These are phyloP conservation scores for Vicugna pacos DNA, from an alignment of 2,113 vertebrate genomes.

Conservation along the genomic window DNA sequence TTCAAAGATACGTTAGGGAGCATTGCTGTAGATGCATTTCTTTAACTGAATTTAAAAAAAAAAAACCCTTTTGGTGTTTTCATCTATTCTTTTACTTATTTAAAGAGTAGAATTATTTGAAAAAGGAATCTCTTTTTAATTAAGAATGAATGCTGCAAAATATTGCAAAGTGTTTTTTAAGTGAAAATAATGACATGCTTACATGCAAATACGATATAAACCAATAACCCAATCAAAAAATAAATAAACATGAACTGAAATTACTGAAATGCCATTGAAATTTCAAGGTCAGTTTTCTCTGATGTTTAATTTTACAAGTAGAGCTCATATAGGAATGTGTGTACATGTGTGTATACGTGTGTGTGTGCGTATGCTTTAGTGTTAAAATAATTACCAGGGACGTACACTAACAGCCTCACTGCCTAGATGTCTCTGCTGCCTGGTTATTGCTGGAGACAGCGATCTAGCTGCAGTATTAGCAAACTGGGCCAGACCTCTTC, in stretches of 20 bases:
- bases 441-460: background rate
- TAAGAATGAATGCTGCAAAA: background rate
- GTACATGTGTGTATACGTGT: background rate
- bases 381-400: background rate
- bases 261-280: background rate
- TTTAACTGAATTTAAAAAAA: background rate
- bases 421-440: background rate
- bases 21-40: background rate
- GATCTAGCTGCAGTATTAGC: background rate
- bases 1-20: background rate
- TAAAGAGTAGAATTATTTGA: constrained; percentile 8
- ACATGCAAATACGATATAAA: background rate
- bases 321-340: background rate
- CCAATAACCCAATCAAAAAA: background rate
- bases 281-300: background rate
- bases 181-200: background rate
- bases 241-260: background rate
- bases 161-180: background rate
- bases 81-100: background rate
- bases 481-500: constrained; percentile 68
- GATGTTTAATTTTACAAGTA: background rate
- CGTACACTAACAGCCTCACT: background rate
- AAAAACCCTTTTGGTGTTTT: background rate
- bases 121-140: background rate
- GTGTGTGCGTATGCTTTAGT: background rate